Base-by-base conservation (phyloP, 2,888 invertebrate species). In the Dicranocentrus wangi region DNA sequence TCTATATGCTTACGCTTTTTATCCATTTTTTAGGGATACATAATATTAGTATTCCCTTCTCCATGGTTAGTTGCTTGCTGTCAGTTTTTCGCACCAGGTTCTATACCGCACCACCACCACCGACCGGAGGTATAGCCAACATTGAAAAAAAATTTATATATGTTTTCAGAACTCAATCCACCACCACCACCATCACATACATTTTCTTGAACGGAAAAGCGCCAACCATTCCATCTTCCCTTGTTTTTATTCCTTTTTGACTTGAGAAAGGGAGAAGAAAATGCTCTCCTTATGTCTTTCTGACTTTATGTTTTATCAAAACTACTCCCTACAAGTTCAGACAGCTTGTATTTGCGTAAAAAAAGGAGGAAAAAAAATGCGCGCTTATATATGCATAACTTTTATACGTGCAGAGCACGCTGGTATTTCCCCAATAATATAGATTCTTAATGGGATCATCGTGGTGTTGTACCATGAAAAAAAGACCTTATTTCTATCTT, bases 11-110 rank as follows among this genome's bases (percentile, higher is more conserved):
- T 39, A 47, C 15, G n/a, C n/a, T 42, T 25, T 2, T 71, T 76
- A 60, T 61, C 51, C 60, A 47, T 69, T 77, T 69, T 60, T n/a
- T n/a, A n/a, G n/a, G n/a, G n/a, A 68, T 27, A 42, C 75, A 75
- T 75, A 66, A 43, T 68, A 70, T 78, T 63, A 78, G 78, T 65
- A 70, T 70, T 70, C 55, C 32, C 61, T 69, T 39, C 53, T 47
- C 60, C 61, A 32, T 65, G 25, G 28, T 60, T 68, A 39, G 39
- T 60, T 32, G 53, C 19, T 73, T 66, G 39, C 68, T 77, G 68
- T 77, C 76, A 61, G 68, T 68, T 77, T 77, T 25, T 60, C 19
- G 5, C 32, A 32, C 10, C 3, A 32, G 32, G 32, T 7, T 32
- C 3, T 32, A 32, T 10, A 27, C 25, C 27, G 7, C 27, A 8